Base-by-base conservation (phyloP, 2,113 vertebrate genomes). In the Acanthochromis polyacanthus region DNA sequence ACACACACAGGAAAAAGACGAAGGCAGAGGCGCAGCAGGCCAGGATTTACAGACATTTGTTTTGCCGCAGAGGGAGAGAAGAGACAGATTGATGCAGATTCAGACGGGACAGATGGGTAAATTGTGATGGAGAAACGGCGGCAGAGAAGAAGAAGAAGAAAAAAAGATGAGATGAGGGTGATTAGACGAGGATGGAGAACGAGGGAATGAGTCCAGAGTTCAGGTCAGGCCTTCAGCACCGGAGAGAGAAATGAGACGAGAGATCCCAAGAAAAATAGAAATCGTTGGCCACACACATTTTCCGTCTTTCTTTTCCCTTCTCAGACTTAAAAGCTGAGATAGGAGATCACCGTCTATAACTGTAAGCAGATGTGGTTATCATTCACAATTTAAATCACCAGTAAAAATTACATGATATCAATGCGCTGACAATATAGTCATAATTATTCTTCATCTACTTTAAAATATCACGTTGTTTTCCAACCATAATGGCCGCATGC, bases 241-340 rank as follows among this genome's bases (percentile, higher is more conserved):
- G 32, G 10, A 10, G 6, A 83, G 64, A 83, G 65, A 84, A 77
- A 85, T 72, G 65, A 73, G 51, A 81, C 0, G 6, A 60, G 57
- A 60, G 12, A n/a, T 59, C 67, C 80, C 78, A 87, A 86, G 70
- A 83, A 84, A 87, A 87, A 84, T 59, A 90, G 53, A 76, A 81
- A 70, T 43, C 6, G 0, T 48, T 50, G 83, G 79, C 87, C 75
- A 57, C 46, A 59, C 67, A 36, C 79, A 84, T 79, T 89, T 87
- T 87, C 85, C 84, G 45, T 81, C 62, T 58, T 68, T 80, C 66
- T 64, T 81, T 70, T 75, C 70, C 43, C 36, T 74, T 70, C n/a
- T 63, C 57, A 79, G 70, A 73, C 65, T 52, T 69, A 60, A 48
- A 32, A 65, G 58, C 61, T 30, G 65, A 63, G 64, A 80, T 75